Conservation (phyloP, 2,113 vertebrate genomes). For the Pollimyrus isidori region DNA sequence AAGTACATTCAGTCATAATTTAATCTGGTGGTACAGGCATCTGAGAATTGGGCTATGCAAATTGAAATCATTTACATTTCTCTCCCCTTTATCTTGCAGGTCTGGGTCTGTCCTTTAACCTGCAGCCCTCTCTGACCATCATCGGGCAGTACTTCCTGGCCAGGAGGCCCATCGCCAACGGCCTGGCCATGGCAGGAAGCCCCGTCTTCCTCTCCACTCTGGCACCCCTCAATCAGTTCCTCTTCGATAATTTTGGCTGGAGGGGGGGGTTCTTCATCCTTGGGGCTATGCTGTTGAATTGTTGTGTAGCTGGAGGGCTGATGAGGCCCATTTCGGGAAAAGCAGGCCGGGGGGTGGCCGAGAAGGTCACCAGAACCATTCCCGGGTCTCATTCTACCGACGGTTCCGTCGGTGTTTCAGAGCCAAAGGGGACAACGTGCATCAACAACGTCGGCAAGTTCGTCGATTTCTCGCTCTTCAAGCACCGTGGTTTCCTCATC, state of each 20-base stretch:
- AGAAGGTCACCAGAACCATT: background rate
- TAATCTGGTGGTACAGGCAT: conserved; percentile 42
- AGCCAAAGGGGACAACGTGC: conserved; percentile 26
- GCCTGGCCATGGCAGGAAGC: conserved; percentile 70
- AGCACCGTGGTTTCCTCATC: conserved; percentile 68
- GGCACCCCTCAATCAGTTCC: conserved; percentile 66
- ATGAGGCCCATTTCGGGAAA: conserved; percentile 60
- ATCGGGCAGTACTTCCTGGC: conserved; percentile 72
- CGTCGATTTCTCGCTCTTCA: conserved; percentile 69
- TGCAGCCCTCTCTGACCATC: conserved; percentile 75
- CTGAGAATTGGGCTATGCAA: conserved; percentile 23
- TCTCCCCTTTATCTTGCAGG: conserved; percentile 48
- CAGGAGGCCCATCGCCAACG: conserved; percentile 67
- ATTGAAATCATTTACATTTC: conserved; percentile 23
- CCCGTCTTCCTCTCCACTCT: conserved; percentile 66
- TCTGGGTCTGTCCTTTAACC: conserved; percentile 70
- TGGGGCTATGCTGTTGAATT: conserved; percentile 67
- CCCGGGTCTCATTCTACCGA: conserved; percentile 22
- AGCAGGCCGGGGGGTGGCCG: background rate
- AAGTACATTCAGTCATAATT: conserved; percentile 45
- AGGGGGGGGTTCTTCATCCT: conserved; percentile 70
- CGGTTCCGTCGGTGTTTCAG: fast-evolving
- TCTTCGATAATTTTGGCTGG: conserved; percentile 68
- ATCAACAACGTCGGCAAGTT: conserved; percentile 49
- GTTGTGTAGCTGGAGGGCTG: conserved; percentile 71